Base-by-base conservation (phyloP, 2,888 invertebrate species). In the Alsophila aescularia region DNA sequence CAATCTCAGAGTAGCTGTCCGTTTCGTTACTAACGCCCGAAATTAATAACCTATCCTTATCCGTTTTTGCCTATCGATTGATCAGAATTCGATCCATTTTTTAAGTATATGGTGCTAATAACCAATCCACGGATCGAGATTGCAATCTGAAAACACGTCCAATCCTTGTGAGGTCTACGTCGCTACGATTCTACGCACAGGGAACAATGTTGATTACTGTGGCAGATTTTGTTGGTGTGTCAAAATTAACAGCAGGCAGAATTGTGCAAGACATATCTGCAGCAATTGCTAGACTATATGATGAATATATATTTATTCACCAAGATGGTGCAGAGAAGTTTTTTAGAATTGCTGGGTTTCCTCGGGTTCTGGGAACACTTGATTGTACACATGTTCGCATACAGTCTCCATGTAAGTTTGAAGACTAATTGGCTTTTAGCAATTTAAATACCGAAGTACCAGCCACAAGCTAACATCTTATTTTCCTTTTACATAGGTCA, bases 141-240 rank as follows among this genome's bases (percentile, higher is more conserved):
- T n/a, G n/a, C n/a, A n/a, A n/a, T n/a, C n/a, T n/a, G n/a, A n/a
- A n/a, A n/a, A n/a, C n/a, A n/a, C n/a, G n/a, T n/a, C n/a, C n/a
- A n/a, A n/a, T n/a, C n/a, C n/a, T n/a, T n/a, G n/a, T n/a, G n/a
- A n/a, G n/a, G n/a, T n/a, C n/a, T n/a, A n/a, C n/a, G n/a, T n/a
- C n/a, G n/a, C n/a, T 18, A 5, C 18, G 18, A 5, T 18, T 18
- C 5, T 18, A 18, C 5, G 27, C 27, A 27, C 9, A 6, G 9
- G 27, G 27, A 2, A 27, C 27, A 7, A 27, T 27, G 27, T 8
- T 27, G 7, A 37, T 37, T n/a, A 16, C 44, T 35, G 65, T 72
- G 10, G 70, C 66, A 6, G 67, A 70, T 24, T 71, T 66, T 49
- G 41, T 65, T 5, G 70, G 71, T 0, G 71, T 69, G 0, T 66